These are phyloP conservation scores for Aphyosemion australe DNA, from an alignment of 2,113 vertebrate genomes.

Conservation along the genomic window DNA sequence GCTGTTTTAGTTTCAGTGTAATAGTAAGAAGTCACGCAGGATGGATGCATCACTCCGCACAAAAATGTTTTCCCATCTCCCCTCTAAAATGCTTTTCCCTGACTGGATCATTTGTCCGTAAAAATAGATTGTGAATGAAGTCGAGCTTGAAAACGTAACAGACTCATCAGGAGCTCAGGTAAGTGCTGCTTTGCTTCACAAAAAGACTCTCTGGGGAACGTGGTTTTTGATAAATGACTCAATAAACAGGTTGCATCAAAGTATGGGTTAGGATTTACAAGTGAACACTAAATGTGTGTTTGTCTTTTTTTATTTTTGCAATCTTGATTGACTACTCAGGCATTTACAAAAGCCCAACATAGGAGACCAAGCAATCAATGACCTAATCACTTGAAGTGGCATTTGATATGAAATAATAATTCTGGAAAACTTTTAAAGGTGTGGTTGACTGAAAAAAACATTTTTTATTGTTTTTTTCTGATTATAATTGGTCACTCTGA, in stretches of 20 bases:
- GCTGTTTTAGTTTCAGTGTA: conserved; percentile 29
- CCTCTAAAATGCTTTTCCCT: conserved; percentile 20
- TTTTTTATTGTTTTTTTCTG: no score
- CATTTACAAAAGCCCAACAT: background rate
- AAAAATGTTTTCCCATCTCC: conserved; percentile 23
- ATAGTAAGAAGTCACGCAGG: conserved; percentile 13
- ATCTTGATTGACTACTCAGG: conserved; percentile 33
- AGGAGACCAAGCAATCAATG: background rate
- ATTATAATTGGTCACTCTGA: no score
- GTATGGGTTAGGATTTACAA: background rate
- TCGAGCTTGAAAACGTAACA: conserved; percentile 38
- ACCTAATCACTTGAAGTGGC: conserved; percentile 17
- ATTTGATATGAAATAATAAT: conserved; percentile 9
- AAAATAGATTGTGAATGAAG: conserved; percentile 40
- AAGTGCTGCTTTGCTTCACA: conserved; percentile 13
- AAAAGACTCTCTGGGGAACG: background rate
- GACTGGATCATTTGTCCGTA: conserved; percentile 47
- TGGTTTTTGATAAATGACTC: conserved; percentile 11
- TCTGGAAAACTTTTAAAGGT: no score
- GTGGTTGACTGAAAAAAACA: no score
- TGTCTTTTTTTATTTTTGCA: background rate
- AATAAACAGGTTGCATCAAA: background rate
- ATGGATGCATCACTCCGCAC: no score
- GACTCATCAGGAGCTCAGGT: conserved; percentile 9
- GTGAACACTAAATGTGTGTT: background rate